Percentiles rank a stretch among this genome's conserved stretches.
phyloP scores from a whole-genome alignment of 2,888 invertebrate species.

The Cheilosia scutellata region DNA sequence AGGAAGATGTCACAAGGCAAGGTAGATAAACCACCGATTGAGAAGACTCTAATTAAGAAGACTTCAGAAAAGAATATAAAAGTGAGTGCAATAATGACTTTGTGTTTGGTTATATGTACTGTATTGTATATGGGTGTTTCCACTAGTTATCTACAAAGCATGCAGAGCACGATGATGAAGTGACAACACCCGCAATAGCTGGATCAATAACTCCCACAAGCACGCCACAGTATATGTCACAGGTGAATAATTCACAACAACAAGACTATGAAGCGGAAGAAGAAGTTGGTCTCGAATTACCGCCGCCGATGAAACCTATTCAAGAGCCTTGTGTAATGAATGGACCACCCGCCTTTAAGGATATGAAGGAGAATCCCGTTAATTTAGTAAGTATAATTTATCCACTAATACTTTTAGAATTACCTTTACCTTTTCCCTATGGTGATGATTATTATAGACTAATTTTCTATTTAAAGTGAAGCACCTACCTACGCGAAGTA shows the following conservation, averaged over 20 bases:
- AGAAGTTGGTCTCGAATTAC: conserved; percentile 92
- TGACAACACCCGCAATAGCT: conserved; percentile 76
- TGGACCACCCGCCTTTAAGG: conserved; percentile 84
- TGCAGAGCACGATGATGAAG: conserved; percentile 83
- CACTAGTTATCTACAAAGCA: conserved; percentile 81
- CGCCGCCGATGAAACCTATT: conserved; percentile 98
- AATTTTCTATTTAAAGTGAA: conserved; percentile 5
- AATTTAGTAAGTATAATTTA: conserved; percentile 85
- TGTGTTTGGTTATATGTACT: not conserved
- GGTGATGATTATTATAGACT: not conserved
- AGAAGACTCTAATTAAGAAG: conserved; percentile 90
- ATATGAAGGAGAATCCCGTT: conserved; percentile 86
- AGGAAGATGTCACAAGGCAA: conserved; percentile 95
- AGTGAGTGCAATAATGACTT: conserved; percentile 85
- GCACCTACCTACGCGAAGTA: not conserved
- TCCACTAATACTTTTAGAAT: too few relatives aligned
- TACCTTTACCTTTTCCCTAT: not conserved
- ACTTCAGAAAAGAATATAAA: conserved; percentile 93
- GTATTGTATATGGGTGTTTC: too few relatives aligned
- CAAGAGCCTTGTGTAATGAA: conserved; percentile 86
- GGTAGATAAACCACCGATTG: conserved; percentile 89
- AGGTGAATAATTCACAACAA: conserved; percentile 82
- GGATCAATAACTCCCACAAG: conserved; percentile 73
- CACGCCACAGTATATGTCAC: conserved; percentile 83
- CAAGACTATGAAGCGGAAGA: conserved; percentile 87